Base-by-base conservation (phyloP, 2,113 vertebrate genomes). In the Heliornis fulica region DNA sequence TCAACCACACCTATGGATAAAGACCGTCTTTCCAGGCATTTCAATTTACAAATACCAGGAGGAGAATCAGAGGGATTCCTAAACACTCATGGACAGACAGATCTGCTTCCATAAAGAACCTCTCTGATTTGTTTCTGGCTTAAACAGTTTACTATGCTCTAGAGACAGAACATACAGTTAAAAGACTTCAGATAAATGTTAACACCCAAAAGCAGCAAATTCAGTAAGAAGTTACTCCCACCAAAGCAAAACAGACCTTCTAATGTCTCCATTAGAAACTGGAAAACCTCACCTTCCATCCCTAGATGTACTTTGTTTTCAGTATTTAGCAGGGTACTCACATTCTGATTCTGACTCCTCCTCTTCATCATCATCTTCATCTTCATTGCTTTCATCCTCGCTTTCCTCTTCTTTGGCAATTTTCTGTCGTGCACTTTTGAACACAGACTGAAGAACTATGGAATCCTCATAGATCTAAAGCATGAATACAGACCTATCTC, bases 391-490 rank as follows among this genome's bases (percentile, higher is more conserved):
- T 93, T 99, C 99, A 3, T 99, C 99, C 13, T 99, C 99, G 0
- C 98, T 99, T 91, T 99, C 99, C 28, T 99, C 99, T 57, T 99
- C 99, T 98, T 99, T 99, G 96, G 99, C 98, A 60, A 99, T 99
- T 96, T 99, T 99, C 97, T 99, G 99, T 90, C 99, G 97, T 56
- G 99, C 99, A 26, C 99, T 99, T 97, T 99, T 99, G 96, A 99
- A 99, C 40, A 99, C 99, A 4, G 99, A 99, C 97, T 99, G 99
- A 57, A 99, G 98, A 93, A 99, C 99, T 64, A 99, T 99, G 90
- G 99, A 99, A 97, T 99, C 99, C 88, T 99, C 99, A 38, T 99
- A 99, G 96, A 99, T 99, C 99, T 99, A 95, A 36, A 89, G 53
- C 26, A 91, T 34, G 46, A 86, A 79, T 64, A 84, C 11, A 77